These are phyloP conservation scores for Drosophila neocordata DNA, from an alignment of 1,140 invertebrate genomes.

Conservation along the genomic window DNA sequence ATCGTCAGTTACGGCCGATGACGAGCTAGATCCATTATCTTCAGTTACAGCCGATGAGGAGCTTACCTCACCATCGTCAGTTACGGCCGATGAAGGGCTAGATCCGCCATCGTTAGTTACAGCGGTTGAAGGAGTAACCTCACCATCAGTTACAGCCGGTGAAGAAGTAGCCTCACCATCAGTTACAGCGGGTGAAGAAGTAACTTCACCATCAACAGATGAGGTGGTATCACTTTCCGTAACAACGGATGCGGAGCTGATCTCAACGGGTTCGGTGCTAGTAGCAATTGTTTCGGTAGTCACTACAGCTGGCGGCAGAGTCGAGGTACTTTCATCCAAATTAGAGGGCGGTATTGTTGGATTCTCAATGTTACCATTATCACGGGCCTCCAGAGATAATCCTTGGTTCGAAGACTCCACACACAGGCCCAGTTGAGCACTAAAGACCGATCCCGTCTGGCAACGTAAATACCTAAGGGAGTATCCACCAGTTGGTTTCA, in stretches of 20 bases:
- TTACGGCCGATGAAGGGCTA: neutral
- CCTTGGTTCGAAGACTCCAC: neutral
- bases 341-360: conserved; percentile 56
- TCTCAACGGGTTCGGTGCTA: neutral
- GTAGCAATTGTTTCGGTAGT: neutral
- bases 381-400: conserved; percentile 14
- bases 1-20: neutral
- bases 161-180: conserved; percentile 1
- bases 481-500: conserved; percentile 34
- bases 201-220: too few relatives aligned
- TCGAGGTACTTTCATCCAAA: conserved; percentile 26
- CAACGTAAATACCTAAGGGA: conserved; percentile 39
- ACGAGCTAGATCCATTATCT: neutral
- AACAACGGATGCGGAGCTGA: neutral
- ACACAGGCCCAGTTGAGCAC: conserved; percentile 30
- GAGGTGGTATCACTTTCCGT: too few relatives aligned
- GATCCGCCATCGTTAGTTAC: conserved; percentile 13
- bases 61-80: neutral
- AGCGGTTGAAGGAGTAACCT: neutral
- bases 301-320: neutral
- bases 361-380: conserved; percentile 63
- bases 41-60: neutral
- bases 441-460: conserved; percentile 39
- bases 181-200: too few relatives aligned
- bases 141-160: neutral